A percentile compares a stretch with the other conserved stretches of the same genome.
phyloP scores from a whole-genome alignment of 2,113 vertebrate genomes.

The Grantiella picta region DNA sequence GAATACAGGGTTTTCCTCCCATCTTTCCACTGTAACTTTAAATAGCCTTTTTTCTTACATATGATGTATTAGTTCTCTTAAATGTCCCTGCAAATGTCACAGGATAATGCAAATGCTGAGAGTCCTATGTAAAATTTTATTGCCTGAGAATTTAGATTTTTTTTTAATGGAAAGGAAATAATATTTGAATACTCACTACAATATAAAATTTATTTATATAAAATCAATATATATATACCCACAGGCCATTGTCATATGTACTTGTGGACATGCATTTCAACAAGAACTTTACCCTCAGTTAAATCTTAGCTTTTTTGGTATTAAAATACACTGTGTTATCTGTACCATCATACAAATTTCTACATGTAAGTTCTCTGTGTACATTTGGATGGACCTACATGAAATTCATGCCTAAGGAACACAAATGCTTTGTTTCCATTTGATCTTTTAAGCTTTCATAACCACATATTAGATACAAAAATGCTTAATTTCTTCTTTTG shows the following conservation, averaged over 20 bases:
- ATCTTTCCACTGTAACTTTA: not conserved
- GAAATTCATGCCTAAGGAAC: not conserved
- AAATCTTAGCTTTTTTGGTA: not conserved
- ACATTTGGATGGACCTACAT: not conserved
- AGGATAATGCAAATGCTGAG: not conserved
- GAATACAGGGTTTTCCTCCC: not conserved
- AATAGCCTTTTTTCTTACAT: not conserved
- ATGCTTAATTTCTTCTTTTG: not conserved
- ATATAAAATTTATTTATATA: not conserved
- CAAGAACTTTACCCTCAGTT: not conserved
- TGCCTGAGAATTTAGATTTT: not conserved
- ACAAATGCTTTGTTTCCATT: not conserved
- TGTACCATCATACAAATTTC: not conserved
- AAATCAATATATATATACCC: not conserved
- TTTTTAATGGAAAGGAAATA: not conserved
- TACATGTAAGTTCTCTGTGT: not conserved
- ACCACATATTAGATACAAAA: not conserved
- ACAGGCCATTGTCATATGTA: not conserved
- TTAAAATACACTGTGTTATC: not conserved
- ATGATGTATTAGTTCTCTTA: not conserved
- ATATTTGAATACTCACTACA: not conserved
- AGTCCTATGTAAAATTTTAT: not conserved
- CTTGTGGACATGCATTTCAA: not conserved
- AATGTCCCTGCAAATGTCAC: slow-evolving; percentile 9
- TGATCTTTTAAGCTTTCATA: not conserved